These are phyloP conservation scores for Macquaria australasica DNA, from an alignment of 2,113 vertebrate genomes.

Conservation along the genomic window DNA sequence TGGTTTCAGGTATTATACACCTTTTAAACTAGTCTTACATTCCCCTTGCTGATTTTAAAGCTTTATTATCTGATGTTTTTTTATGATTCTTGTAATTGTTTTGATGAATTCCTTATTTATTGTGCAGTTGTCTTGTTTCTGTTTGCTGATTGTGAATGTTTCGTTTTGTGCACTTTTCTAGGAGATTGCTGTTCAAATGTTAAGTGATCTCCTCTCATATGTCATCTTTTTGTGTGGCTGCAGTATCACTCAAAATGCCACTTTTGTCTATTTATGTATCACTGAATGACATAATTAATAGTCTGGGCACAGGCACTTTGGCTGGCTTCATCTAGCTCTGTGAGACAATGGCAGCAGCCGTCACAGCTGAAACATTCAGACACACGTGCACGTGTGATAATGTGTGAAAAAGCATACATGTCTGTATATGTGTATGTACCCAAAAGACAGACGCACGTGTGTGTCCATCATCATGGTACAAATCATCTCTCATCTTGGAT, in stretches of 20 bases:
- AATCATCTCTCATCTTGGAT: conserved; percentile 25
- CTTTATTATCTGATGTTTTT: too few species aligned
- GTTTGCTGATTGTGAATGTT: too few species aligned
- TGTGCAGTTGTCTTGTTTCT: too few species aligned
- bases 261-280: conserved; percentile 19
- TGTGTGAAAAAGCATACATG: neutral
- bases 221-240: neutral
- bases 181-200: neutral
- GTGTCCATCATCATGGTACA: conserved; percentile 5
- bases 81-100: too few species aligned
- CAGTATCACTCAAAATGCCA: conserved; percentile 8
- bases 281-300: conserved; percentile 37
- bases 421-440: neutral
- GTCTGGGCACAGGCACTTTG: conserved; percentile 7
- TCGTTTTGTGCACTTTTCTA: neutral
- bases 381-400: neutral
- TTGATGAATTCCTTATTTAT: too few species aligned
- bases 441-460: conserved; percentile 1
- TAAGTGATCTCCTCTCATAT: neutral
- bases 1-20: too few species aligned
- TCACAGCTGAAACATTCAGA: conserved; percentile 1
- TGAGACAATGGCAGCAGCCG: neutral
- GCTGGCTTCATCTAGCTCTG: conserved; percentile 7
- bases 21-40: too few species aligned
- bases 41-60: too few species aligned